Evolutionary conservation across 1,140 invertebrate genomes (phyloP).

Genomic region (Psilanteris sp.): DNA sequence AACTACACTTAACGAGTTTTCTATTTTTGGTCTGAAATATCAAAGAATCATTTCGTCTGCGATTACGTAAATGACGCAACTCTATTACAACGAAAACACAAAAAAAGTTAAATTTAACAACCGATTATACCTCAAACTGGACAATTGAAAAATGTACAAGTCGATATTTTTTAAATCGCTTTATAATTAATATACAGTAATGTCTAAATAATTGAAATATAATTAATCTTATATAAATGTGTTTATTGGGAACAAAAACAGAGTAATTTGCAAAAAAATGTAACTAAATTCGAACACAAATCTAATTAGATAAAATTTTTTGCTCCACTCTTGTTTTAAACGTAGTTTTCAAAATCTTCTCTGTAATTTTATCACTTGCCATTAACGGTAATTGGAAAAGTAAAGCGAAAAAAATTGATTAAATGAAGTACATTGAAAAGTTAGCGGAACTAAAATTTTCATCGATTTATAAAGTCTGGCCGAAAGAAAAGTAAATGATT

Average conservation of each 20-base stretch:
- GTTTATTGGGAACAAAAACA: conserved; percentile 13
- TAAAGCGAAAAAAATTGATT: neutral
- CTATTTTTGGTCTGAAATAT: conserved; percentile 26
- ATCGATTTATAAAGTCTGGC: conserved; percentile 15
- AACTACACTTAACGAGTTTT: conserved; percentile 20
- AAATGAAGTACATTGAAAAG: neutral
- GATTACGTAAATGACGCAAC: conserved; percentile 25
- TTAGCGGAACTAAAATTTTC: conserved; percentile 13
- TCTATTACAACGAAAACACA: conserved; percentile 35
- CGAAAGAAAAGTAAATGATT: conserved; percentile 34
- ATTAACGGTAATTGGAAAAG: neutral
- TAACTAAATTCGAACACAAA: neutral
- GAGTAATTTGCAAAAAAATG: conserved; percentile 15
- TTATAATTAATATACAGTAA: conserved; percentile 35
- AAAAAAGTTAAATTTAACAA: conserved; percentile 30
- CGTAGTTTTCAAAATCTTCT: neutral
- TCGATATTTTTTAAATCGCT: conserved; percentile 18
- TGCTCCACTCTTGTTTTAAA: neutral
- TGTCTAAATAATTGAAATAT: conserved; percentile 28
- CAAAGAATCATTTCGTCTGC: conserved; percentile 14
- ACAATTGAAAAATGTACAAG: conserved; percentile 6
- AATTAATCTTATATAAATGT: conserved; percentile 23
- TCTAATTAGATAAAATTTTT: conserved; percentile 9
- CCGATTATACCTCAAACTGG: conserved; percentile 6
- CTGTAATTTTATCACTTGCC: neutral